phyloP scores from a whole-genome alignment of 64 coral and sea anemone genomes.

The Cladopsammia gracilis region DNA sequence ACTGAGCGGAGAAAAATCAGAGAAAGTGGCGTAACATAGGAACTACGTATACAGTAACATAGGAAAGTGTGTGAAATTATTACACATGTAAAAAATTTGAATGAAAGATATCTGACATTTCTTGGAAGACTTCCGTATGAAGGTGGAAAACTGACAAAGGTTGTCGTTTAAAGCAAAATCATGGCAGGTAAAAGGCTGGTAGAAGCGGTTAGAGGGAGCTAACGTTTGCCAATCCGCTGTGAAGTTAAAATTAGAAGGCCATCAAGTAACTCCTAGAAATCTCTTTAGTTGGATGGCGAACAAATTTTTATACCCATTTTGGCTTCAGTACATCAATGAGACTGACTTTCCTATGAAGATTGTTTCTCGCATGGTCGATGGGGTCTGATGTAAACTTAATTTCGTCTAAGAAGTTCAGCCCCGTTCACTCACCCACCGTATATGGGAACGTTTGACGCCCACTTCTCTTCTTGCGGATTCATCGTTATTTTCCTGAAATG shows the following conservation, averaged over 20 bases:
- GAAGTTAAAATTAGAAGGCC: background rate
- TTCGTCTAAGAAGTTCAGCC: background rate
- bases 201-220: background rate
- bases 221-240: slow-evolving; percentile 6
- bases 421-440: too few species aligned
- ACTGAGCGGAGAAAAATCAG: too few species aligned
- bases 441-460: background rate
- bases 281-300: too few species aligned
- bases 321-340: slow-evolving; percentile 33
- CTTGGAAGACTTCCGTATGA: slow-evolving; percentile 27
- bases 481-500: background rate
- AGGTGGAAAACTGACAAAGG: slow-evolving; percentile 60
- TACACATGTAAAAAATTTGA: too few species aligned
- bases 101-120: slow-evolving; percentile 30
- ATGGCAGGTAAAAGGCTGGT: background rate
- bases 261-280: background rate
- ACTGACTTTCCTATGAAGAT: slow-evolving; percentile 46
- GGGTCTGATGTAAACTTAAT: background rate
- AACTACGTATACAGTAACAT: too few species aligned
- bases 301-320: background rate
- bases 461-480: background rate
- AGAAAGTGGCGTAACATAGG: too few species aligned
- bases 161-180: slow-evolving; percentile 6
- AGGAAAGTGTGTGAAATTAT: too few species aligned
- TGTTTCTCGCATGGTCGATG: slow-evolving; percentile 1